phyloP scores from a whole-genome alignment of 1,140 invertebrate genomes.

The Drosophila sp. region DNA sequence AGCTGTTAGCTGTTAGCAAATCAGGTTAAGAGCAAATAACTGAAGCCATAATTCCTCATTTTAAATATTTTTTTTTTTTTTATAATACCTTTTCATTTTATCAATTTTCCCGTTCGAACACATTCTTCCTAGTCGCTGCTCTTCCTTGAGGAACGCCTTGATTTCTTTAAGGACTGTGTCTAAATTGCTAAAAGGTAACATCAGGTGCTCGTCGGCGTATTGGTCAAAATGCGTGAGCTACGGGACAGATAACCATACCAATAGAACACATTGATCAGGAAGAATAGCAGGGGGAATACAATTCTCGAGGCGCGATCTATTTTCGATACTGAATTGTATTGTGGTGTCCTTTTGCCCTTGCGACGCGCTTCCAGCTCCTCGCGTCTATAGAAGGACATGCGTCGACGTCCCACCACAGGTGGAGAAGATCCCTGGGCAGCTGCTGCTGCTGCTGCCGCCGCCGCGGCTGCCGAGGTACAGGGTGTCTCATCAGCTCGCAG shows the following conservation, averaged over 20 bases:
- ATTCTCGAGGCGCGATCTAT: conserved; percentile 91
- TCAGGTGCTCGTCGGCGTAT: conserved; percentile 78
- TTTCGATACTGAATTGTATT: conserved; percentile 92
- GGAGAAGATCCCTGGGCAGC: conserved; percentile 46
- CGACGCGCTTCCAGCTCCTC: conserved; percentile 83
- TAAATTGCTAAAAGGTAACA: conserved; percentile 85
- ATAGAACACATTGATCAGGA: conserved; percentile 92
- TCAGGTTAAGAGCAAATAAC: conserved; percentile 74
- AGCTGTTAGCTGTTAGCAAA: conserved; percentile 64
- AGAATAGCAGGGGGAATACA: conserved; percentile 91
- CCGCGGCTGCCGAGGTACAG: conserved; percentile 62
- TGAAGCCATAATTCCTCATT: conserved; percentile 47
- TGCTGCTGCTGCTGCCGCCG: conserved; percentile 54
- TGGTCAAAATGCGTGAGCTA: conserved; percentile 86
- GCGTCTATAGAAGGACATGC: conserved; percentile 79
- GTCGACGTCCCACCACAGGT: conserved; percentile 60
- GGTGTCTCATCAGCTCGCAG: conserved; percentile 60
- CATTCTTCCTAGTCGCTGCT: conserved; percentile 10
- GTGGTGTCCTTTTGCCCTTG: conserved; percentile 86
- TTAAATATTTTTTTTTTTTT: background rate
- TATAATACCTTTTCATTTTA: conserved; percentile 9
- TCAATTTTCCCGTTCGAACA: background rate
- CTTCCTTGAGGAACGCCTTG: conserved; percentile 61
- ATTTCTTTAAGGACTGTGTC: conserved; percentile 81
- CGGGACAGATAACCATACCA: conserved; percentile 91